Conservation (phyloP, 2,888 invertebrate genomes). For the Nymphalis polychloros region DNA sequence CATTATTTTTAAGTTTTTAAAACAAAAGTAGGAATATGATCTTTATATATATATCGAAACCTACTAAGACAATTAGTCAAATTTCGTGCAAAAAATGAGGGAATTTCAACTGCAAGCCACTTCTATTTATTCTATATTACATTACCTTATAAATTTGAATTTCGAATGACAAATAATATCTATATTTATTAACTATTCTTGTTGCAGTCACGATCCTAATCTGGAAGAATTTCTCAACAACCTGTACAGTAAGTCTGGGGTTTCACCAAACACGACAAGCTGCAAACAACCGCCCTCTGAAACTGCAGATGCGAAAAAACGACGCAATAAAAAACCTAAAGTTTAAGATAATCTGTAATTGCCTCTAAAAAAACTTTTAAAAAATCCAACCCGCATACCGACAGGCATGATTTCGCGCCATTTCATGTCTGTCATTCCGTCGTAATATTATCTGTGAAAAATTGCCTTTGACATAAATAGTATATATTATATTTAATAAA, state of each 20-base stretch:
- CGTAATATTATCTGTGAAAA: conserved; percentile 45
- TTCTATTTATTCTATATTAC: too few species aligned
- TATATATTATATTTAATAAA: conserved; percentile 37
- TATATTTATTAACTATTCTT: conserved; percentile 30
- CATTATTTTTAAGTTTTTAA: too few species aligned
- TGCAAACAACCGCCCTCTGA: conserved; percentile 45
- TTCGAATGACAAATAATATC: too few species aligned
- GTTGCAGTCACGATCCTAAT: conserved; percentile 85
- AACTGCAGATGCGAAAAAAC: conserved; percentile 57
- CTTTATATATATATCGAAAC: too few species aligned
- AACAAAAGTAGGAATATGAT: too few species aligned
- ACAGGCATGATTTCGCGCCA: conserved; percentile 19
- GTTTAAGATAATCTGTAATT: conserved; percentile 37
- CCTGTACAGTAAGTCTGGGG: conserved; percentile 85
- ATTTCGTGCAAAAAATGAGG: conserved; percentile 9
- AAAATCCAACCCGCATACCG: conserved; percentile 20
- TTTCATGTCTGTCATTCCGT: conserved; percentile 31
- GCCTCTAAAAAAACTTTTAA: conserved; percentile 23
- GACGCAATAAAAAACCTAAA: conserved; percentile 71
- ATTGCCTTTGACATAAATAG: conserved; percentile 46
- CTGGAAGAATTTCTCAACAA: conserved; percentile 91
- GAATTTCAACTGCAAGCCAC: too few species aligned
- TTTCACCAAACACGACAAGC: conserved; percentile 53
- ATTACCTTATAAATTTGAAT: too few species aligned
- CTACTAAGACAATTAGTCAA: not conserved